Percentiles rank a stretch among this genome's conserved stretches.
Conservation (phyloP, 2,113 vertebrate species). For the Boulengeromyrus knoepffleri region DNA sequence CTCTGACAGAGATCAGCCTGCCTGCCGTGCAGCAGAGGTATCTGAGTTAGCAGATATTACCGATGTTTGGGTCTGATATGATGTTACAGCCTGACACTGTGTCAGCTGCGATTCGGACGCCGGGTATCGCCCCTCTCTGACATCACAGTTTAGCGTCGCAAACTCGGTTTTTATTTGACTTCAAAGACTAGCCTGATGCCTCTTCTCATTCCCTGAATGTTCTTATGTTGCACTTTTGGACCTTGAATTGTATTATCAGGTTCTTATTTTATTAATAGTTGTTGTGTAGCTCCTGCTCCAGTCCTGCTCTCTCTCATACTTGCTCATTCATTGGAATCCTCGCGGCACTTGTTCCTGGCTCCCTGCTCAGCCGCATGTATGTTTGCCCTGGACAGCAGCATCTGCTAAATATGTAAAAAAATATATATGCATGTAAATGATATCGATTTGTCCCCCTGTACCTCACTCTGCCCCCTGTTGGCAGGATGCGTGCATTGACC, state of each 20-base stretch:
- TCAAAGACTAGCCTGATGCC: neutral
- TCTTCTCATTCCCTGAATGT: neutral
- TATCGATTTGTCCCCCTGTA: neutral
- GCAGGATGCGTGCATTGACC: constrained; percentile 67
- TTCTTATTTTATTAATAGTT: neutral
- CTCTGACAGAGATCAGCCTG: constrained; percentile 70
- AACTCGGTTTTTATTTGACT: neutral
- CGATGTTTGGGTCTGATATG: neutral
- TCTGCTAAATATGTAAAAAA: neutral
- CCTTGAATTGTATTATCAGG: neutral
- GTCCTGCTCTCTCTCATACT: neutral
- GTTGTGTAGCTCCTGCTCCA: too few species aligned
- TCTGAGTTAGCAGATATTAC: neutral
- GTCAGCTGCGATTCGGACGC: neutral
- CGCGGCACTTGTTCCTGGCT: neutral
- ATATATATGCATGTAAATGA: neutral
- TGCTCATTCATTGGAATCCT: neutral
- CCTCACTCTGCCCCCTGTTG: neutral
- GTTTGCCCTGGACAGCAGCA: neutral
- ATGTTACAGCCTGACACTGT: neutral
- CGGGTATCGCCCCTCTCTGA: neutral
- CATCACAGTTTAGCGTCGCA: neutral
- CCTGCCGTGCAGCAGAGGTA: constrained; percentile 84
- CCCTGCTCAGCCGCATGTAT: neutral
- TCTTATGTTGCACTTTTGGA: neutral